Evolutionary conservation across 2,113 vertebrate species (phyloP).

Genomic region (Atherinomorus stipes): DNA sequence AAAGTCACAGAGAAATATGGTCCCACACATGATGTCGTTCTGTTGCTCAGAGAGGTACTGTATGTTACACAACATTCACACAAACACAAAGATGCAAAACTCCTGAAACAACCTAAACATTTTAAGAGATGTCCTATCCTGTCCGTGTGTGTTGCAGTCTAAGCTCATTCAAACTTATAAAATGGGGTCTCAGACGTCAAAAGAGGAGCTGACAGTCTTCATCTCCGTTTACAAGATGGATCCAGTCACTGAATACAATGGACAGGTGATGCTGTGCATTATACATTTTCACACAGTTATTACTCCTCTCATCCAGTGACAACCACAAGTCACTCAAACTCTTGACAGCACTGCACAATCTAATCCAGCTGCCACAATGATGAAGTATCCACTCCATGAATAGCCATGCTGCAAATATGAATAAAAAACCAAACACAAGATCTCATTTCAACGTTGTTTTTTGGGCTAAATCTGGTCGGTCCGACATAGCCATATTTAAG

Average conservation of each 20-base stretch:
- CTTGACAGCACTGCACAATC: too few relatives aligned
- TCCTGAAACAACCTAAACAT: too few relatives aligned
- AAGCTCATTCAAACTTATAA: slow-evolving; percentile 66
- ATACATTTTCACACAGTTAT: background rate
- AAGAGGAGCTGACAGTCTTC: slow-evolving; percentile 70
- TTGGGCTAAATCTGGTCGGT: too few relatives aligned
- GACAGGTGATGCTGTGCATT: slow-evolving; percentile 60
- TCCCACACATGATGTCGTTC: slow-evolving; percentile 80
- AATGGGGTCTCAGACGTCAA: slow-evolving; percentile 68
- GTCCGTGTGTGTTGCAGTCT: slow-evolving; percentile 63
- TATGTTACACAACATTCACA: background rate
- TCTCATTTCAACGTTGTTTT: too few relatives aligned
- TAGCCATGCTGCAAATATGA: too few relatives aligned
- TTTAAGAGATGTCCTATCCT: background rate
- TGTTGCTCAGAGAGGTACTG: slow-evolving; percentile 91
- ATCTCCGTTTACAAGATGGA: slow-evolving; percentile 76
- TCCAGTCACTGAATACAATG: slow-evolving; percentile 75
- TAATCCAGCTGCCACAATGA: too few relatives aligned
- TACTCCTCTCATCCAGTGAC: too few relatives aligned
- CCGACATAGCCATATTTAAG: too few relatives aligned
- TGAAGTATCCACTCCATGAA: too few relatives aligned
- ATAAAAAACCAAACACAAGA: too few relatives aligned
- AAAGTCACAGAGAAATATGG: slow-evolving; percentile 76
- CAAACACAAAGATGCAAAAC: background rate
- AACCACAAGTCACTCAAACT: too few relatives aligned